phyloP scores from a whole-genome alignment of 2,888 invertebrate genomes.

The Eupithecia subumbrata region DNA sequence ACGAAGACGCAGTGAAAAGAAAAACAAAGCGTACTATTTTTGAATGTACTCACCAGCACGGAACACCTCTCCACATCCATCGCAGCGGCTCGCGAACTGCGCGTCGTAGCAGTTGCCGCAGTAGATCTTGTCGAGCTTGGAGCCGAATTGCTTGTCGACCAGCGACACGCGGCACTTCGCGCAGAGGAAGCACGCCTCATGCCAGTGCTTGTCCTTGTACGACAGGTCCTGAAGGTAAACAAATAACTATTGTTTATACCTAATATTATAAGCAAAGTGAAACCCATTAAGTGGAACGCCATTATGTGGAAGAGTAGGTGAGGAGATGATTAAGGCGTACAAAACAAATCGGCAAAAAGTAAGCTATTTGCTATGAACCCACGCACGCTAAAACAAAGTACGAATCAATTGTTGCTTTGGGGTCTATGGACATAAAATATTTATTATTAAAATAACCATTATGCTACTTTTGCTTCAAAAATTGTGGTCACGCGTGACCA shows the following conservation, averaged over 20 bases:
- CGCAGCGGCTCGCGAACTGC: constrained; percentile 99
- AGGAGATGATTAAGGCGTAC: too few species aligned
- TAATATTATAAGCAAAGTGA: too few species aligned
- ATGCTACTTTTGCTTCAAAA: too few species aligned
- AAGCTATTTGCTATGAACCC: too few species aligned
- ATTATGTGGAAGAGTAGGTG: too few species aligned
- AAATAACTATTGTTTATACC: background rate
- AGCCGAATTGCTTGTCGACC: constrained; percentile 99
- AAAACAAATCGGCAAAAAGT: too few species aligned
- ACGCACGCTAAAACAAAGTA: too few species aligned
- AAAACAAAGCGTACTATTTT: background rate
- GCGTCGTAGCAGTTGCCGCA: constrained; percentile 99
- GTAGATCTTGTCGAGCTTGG: constrained; percentile 99
- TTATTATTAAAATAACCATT: too few species aligned
- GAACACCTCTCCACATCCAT: constrained; percentile 99
- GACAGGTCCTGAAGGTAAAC: constrained; percentile 95
- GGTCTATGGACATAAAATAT: too few species aligned
- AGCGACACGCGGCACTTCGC: constrained; percentile 98
- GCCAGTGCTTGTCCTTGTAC: constrained; percentile 99
- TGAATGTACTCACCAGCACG: constrained; percentile 93
- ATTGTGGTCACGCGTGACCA: too few species aligned
- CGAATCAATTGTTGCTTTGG: too few species aligned
- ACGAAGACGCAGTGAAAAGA: background rate
- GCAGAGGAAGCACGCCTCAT: constrained; percentile 99
- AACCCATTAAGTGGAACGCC: too few species aligned